These are phyloP conservation scores for Tamandua tetradactyla DNA, from an alignment of 2,797 vertebrate species.

Conservation along the genomic window DNA sequence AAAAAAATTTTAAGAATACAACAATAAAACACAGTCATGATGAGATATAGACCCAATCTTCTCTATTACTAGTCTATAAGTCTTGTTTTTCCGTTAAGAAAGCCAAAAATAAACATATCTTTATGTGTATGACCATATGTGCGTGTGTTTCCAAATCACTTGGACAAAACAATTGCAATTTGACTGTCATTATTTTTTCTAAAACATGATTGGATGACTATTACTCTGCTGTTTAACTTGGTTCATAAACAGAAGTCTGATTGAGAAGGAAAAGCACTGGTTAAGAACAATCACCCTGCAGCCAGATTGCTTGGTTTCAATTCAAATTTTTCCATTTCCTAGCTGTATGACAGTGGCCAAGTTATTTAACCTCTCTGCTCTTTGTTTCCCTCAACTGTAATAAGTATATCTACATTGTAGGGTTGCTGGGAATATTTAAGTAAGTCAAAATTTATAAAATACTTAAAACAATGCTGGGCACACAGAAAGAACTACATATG, in stretches of 20 bases:
- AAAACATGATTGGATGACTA: background rate
- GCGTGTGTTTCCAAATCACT: background rate
- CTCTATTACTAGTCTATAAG: background rate
- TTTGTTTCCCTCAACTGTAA: background rate
- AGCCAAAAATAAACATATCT: background rate
- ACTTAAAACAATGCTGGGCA: background rate
- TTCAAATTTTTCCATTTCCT: background rate
- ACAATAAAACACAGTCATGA: background rate
- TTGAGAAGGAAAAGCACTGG: background rate
- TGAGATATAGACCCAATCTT: background rate
- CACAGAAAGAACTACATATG: background rate
- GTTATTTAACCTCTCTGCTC: background rate
- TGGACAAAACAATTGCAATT: background rate
- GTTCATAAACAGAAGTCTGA: background rate
- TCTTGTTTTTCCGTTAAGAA: background rate
- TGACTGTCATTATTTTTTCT: background rate
- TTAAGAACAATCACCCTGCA: background rate
- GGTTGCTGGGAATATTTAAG: background rate
- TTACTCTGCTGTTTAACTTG: background rate
- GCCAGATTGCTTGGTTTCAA: background rate
- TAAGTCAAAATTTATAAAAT: background rate
- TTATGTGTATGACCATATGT: no score
- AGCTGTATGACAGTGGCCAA: background rate
- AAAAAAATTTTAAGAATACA: background rate
- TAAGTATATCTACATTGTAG: background rate